Evolutionary conservation across 2,888 invertebrate species (phyloP), one percentile per base, ranked within the genome.

Genomic region (Stratiomys singularior): DNA sequence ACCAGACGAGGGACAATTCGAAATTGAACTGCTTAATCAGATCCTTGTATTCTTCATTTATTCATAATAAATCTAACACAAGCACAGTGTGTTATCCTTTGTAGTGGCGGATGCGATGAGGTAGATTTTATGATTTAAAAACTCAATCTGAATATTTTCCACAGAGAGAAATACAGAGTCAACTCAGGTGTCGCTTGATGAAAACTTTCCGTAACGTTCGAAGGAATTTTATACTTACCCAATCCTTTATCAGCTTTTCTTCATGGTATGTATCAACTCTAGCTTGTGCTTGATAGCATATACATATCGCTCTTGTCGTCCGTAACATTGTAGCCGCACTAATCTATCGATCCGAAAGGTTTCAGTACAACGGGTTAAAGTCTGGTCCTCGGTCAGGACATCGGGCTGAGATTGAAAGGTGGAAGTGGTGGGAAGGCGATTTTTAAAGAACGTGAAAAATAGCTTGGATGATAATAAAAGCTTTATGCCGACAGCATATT

Each of bases 71-170:
- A 63, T 63, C 71, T 47, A 71, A 76, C 76, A 52, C 60, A 78
- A 76, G 76, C 64, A 76, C 71, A 76, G 76, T 78, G 78, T 64
- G 64, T 52, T 82, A 80, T 80, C 89, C 85, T n/a, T n/a, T n/a
- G n/a, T n/a, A n/a, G n/a, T n/a, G n/a, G n/a, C n/a, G n/a, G n/a
- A n/a, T n/a, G n/a, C n/a, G n/a, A n/a, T n/a, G n/a, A n/a, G n/a
- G n/a, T n/a, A n/a, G n/a, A n/a, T n/a, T n/a, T n/a, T n/a, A n/a
- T n/a, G n/a, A n/a, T n/a, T n/a, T n/a, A n/a, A n/a, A n/a, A n/a
- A n/a, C n/a, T n/a, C n/a, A n/a, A n/a, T n/a, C n/a, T n/a, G n/a
- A n/a, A n/a, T n/a, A n/a, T n/a, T n/a, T n/a, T n/a, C n/a, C n/a
- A n/a, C n/a, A n/a, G n/a, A n/a, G n/a, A n/a, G n/a, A n/a, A n/a